These are phyloP conservation scores for Copidosoma aretas DNA, from an alignment of 2,888 invertebrate genomes.

Conservation along the genomic window DNA sequence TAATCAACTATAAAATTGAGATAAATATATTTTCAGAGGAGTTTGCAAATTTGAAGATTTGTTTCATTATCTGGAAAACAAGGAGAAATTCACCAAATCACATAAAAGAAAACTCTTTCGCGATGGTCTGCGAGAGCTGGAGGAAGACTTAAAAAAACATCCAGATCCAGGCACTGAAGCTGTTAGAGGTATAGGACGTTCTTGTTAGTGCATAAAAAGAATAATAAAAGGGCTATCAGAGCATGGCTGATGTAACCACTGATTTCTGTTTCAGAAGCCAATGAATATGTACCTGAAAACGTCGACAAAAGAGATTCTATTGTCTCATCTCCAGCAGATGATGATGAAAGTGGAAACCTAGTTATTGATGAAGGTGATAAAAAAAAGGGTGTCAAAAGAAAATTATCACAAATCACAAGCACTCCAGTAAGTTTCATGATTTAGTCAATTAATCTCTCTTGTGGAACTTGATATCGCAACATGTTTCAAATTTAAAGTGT, in stretches of 20 bases:
- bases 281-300: slow-evolving; percentile 40
- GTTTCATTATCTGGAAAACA: slow-evolving; percentile 81
- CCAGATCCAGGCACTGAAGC: slow-evolving; percentile 24
- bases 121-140: slow-evolving; percentile 88
- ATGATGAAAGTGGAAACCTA: slow-evolving; percentile 57
- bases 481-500: slow-evolving; percentile 29
- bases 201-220: too few species aligned
- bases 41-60: slow-evolving; percentile 83
- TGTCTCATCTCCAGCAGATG: slow-evolving; percentile 47
- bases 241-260: background rate
- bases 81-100: slow-evolving; percentile 79
- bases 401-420: slow-evolving; percentile 45
- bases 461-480: slow-evolving; percentile 17
- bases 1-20: background rate
- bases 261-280: slow-evolving; percentile 20
- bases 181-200: background rate
- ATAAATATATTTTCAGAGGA: slow-evolving; percentile 32
- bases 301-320: slow-evolving; percentile 39
- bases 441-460: slow-evolving; percentile 1
- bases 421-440: slow-evolving; percentile 51
- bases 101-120: slow-evolving; percentile 84
- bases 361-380: slow-evolving; percentile 60
- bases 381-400: slow-evolving; percentile 57
- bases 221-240: slow-evolving; percentile 2
- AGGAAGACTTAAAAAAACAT: slow-evolving; percentile 73